A percentile compares a stretch with the other conserved stretches of the same genome.
phyloP scores from a whole-genome alignment of 2,797 vertebrate species.

The Brachymystax lenok region DNA sequence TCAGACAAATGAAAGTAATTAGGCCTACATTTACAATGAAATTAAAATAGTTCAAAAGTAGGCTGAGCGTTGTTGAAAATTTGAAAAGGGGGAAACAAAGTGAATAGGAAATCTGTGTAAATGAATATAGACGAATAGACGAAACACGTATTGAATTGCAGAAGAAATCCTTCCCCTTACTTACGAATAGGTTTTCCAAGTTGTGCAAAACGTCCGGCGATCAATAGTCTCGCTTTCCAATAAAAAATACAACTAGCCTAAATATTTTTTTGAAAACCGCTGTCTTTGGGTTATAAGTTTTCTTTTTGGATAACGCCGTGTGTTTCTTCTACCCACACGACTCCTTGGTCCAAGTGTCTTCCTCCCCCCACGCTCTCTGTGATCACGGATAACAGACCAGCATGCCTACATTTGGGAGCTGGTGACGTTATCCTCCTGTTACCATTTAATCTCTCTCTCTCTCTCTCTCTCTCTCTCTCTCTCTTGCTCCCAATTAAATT shows the following conservation, averaged over 20 bases:
- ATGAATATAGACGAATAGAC: no score
- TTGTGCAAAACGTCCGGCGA: background rate
- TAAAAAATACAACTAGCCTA: conserved; percentile 1
- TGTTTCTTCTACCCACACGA: background rate
- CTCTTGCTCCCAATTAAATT: no score
- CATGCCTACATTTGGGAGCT: conserved; percentile 40
- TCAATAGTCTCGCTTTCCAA: background rate
- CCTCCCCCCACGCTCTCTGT: conserved; percentile 57
- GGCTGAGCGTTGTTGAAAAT: no score
- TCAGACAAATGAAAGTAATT: background rate
- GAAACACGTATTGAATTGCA: background rate
- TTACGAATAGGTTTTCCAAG: conserved; percentile 2
- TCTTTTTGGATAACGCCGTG: background rate
- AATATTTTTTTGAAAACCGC: background rate
- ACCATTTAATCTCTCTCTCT: background rate
- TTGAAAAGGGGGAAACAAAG: no score
- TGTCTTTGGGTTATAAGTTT: background rate
- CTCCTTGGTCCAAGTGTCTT: conserved; percentile 31
- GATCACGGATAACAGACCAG: conserved; percentile 36
- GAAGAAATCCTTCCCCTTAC: background rate
- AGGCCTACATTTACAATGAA: no score
- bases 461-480: no score
- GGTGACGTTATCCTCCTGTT: conserved; percentile 38
- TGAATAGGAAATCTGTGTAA: no score
- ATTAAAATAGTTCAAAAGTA: no score